Evolutionary conservation across 1,140 invertebrate genomes (phyloP).

Genomic region (Carcinoscorpius rotundicauda): DNA sequence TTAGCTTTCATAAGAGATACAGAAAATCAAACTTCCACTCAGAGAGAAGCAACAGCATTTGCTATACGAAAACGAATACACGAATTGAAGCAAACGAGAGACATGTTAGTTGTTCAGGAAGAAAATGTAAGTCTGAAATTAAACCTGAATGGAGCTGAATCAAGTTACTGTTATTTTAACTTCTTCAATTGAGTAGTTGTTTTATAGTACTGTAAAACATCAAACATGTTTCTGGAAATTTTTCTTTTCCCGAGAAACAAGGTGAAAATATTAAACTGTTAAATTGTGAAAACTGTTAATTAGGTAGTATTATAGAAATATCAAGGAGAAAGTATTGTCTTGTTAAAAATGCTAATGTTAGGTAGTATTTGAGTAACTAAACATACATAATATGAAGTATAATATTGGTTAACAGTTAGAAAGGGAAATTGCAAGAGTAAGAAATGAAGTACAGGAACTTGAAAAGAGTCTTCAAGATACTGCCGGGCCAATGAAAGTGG

Average conservation of each 20-base stretch:
- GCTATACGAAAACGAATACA: constrained; percentile 14
- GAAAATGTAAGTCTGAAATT: too few relatives aligned
- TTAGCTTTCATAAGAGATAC: constrained; percentile 4
- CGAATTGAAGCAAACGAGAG: constrained; percentile 8
- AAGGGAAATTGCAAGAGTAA: constrained; percentile 10
- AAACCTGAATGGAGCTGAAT: too few relatives aligned
- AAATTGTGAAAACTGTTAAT: not conserved
- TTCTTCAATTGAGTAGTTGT: too few relatives aligned
- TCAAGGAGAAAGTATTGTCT: too few relatives aligned
- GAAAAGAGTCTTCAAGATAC: constrained; percentile 1
- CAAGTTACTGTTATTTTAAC: too few relatives aligned
- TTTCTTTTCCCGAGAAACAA: constrained; percentile 4
- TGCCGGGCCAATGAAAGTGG: constrained; percentile 5
- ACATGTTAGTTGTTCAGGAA: too few relatives aligned
- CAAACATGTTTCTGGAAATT: too few relatives aligned
- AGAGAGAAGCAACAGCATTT: constrained; percentile 14
- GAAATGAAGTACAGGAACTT: constrained; percentile 5
- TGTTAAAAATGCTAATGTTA: too few relatives aligned
- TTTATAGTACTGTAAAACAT: too few relatives aligned
- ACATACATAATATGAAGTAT: not conserved
- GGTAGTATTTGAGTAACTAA: not conserved
- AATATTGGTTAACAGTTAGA: not conserved
- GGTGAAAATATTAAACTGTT: constrained; percentile 1
- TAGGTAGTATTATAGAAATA: too few relatives aligned
- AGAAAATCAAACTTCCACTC: constrained; percentile 3